These are phyloP conservation scores for Crotophaga sulcirostris DNA, from an alignment of 2,113 vertebrate species.

Conservation along the genomic window DNA sequence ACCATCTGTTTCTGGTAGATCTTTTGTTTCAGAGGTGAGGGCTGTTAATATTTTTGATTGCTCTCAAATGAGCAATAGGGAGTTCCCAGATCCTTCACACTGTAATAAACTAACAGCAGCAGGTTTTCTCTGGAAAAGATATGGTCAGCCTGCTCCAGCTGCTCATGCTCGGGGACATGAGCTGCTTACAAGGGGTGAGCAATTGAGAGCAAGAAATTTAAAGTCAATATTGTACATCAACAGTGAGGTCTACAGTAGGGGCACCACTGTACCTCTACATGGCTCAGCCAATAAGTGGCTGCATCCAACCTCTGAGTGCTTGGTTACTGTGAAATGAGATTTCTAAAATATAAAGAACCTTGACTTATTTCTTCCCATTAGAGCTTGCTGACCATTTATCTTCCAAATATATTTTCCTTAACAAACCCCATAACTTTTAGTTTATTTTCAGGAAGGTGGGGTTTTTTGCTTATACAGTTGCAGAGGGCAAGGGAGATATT, in stretches of 20 bases:
- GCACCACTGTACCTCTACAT: not conserved
- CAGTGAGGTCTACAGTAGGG: not conserved
- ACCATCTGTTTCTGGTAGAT: not conserved
- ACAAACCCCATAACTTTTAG: not conserved
- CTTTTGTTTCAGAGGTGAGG: not conserved
- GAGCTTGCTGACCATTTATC: not conserved
- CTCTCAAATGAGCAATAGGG: rapidly evolving
- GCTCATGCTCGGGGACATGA: rapidly evolving
- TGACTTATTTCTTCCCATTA: not conserved
- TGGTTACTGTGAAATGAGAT: not conserved
- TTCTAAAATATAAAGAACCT: not conserved
- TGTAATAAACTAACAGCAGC: not conserved
- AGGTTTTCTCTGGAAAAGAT: not conserved
- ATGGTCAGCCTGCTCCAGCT: not conserved
- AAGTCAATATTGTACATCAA: rapidly evolving
- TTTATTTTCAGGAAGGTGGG: not conserved
- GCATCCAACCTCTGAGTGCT: not conserved
- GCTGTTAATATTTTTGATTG: not conserved
- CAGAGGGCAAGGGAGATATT: rapidly evolving
- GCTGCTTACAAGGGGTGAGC: not conserved
- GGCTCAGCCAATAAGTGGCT: not conserved
- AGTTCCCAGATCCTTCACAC: not conserved
- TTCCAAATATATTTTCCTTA: not conserved
- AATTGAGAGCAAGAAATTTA: not conserved
- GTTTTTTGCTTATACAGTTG: not conserved